Percentiles rank a stretch among this genome's conserved stretches.
Evolutionary conservation across 2,797 vertebrate species (phyloP).

Genomic region (Coendou prehensilis): DNA sequence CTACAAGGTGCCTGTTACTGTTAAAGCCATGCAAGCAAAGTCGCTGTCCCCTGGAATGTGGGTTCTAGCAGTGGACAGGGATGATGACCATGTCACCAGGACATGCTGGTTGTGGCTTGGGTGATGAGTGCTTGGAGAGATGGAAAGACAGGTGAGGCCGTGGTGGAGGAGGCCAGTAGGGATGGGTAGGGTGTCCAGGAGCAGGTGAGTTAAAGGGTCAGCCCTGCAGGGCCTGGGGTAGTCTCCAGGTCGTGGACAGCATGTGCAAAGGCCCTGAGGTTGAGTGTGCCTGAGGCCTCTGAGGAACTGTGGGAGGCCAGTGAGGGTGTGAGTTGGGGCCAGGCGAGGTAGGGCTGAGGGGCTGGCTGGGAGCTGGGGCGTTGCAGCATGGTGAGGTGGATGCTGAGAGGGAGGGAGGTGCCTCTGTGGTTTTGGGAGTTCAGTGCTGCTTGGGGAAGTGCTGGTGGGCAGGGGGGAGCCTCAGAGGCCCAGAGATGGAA

Average conservation of each 20-base stretch:
- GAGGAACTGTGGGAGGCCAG: neutral
- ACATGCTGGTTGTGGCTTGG: neutral
- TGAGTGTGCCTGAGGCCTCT: neutral
- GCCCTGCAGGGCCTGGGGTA: neutral
- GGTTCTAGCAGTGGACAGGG: neutral
- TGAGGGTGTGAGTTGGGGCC: neutral
- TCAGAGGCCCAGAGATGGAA: neutral
- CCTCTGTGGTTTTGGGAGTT: neutral
- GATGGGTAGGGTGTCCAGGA: neutral
- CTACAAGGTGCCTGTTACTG: neutral
- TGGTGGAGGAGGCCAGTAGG: neutral
- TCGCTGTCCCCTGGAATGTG: neutral
- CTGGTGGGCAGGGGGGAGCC: neutral
- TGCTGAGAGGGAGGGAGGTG: neutral
- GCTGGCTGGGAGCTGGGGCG: fast-evolving
- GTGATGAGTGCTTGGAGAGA: neutral
- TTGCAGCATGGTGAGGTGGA: neutral
- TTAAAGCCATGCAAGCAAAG: neutral
- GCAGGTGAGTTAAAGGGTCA: neutral
- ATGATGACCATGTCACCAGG: neutral
- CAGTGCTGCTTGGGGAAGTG: neutral
- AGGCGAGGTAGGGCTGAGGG: no score
- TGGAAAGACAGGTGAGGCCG: fast-evolving
- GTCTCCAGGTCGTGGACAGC: neutral
- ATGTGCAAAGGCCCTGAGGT: neutral